Base-by-base conservation (phyloP, 2,113 vertebrate species). In the Semnopithecus entellus region DNA sequence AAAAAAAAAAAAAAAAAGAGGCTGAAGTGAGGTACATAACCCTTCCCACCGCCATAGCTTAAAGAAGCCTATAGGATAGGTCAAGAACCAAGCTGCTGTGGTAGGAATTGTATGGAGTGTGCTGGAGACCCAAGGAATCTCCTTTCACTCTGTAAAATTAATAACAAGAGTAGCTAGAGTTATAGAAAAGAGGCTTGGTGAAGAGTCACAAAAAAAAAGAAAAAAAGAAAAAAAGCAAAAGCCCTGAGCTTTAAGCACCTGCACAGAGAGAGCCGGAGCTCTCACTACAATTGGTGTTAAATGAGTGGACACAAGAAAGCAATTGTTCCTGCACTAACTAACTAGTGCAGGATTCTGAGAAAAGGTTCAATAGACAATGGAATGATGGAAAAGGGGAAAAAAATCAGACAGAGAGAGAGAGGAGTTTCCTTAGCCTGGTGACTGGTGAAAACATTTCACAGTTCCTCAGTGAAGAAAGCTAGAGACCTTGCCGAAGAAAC, bases 391-490 rank as follows among this genome's bases (percentile, higher is more conserved):
- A 78, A n/a, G 45, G 64, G 50, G 57, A 4, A 61, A 86, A 55
- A 48, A 73, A 7, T 20, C 32, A 72, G 87, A 85, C 35, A 6
- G 17, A 52, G 23, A 66, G 59, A 50, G 17, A 52, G 18, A 43
- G 23, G 38, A 25, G 40, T 66, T 66, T 43, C 25, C 43, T 66
- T 27, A 50, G 89, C 48, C 22, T 75, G 40, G 40, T 6, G 23
- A 79, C 23, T 68, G 35, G 40, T 8, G 23, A 79, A 89, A 32
- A 18, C 32, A 86, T 78, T 84, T 78, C 64, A 30, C 32, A 75
- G 43, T 83, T 82, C 72, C n/a, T 92, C 73, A 92, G 38, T 30
- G n/a, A 75, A 66, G 43, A 94, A 90, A 18, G n/a, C 80, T 89
- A 43, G 43, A 87, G 59, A 57, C 55, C 17, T 94, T 20, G 13